Conservation (phyloP, 1,140 invertebrate genomes). For the Aporrectodea caliginosa region DNA sequence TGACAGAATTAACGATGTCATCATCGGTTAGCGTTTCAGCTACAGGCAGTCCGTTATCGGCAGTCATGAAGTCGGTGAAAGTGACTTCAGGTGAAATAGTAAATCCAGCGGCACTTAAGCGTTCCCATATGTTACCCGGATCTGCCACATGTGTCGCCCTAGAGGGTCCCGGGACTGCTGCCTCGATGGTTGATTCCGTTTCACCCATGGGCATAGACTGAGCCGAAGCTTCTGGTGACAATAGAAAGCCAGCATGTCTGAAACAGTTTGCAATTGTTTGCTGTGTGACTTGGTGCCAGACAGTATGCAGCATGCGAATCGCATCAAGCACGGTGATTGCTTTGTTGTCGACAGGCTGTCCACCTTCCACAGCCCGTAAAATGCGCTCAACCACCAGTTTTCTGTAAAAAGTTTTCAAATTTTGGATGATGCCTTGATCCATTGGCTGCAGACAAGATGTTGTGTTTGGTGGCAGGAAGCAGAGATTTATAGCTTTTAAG, state of each 20-base stretch:
- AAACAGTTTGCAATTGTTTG: not conserved
- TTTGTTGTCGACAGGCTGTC: not conserved
- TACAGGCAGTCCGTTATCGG: no score
- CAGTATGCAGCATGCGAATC: not conserved
- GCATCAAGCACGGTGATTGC: not conserved
- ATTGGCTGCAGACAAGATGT: constrained; percentile 57
- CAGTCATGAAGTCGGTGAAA: no score
- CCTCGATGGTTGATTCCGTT: not conserved
- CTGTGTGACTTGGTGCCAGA: not conserved
- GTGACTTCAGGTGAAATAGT: no score
- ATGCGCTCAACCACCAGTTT: not conserved
- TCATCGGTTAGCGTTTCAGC: no score
- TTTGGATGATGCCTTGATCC: constrained; percentile 56
- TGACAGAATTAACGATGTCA: no score
- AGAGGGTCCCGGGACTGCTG: no score
- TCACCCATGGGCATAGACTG: not conserved
- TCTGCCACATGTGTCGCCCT: no score
- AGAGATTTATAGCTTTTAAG: constrained; percentile 48
- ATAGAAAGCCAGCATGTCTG: not conserved
- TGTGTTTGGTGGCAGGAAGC: constrained; percentile 56
- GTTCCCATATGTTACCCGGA: constrained; percentile 8
- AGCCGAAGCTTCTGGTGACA: not conserved
- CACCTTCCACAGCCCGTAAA: not conserved
- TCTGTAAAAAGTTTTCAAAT: constrained; percentile 40
- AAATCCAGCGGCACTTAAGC: no score